Evolutionary conservation across 2,113 vertebrate genomes (phyloP).

Genomic region (Himantopus leucocephalus): DNA sequence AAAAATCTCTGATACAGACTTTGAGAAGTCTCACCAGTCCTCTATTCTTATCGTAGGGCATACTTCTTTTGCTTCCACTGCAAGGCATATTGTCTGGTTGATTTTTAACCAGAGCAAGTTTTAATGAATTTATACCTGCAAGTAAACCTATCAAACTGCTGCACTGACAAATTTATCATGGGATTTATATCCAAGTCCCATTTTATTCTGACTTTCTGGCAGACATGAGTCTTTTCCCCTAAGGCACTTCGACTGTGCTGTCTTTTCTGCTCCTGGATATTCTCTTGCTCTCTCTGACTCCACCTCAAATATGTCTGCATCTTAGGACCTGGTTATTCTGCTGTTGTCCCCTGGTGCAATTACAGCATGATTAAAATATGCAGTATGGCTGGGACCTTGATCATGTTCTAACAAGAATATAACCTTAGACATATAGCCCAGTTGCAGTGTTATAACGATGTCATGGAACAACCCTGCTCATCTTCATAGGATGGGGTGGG

Average conservation of each 20-base stretch:
- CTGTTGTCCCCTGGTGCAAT: slow-evolving; percentile 37
- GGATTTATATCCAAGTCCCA: neutral
- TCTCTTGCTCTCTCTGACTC: slow-evolving; percentile 7
- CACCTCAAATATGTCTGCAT: neutral
- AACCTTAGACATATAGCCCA: neutral
- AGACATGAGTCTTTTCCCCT: neutral
- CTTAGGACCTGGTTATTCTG: neutral
- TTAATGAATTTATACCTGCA: neutral
- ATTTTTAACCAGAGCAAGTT: neutral
- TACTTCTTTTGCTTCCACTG: neutral
- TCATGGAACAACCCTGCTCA: neutral
- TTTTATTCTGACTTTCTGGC: slow-evolving; percentile 9
- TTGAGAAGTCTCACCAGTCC: neutral
- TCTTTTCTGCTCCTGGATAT: slow-evolving; percentile 21
- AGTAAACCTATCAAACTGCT: neutral
- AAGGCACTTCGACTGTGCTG: neutral
- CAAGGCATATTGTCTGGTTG: neutral
- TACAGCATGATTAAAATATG: slow-evolving; percentile 50
- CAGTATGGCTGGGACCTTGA: slow-evolving; percentile 28
- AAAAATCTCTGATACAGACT: neutral
- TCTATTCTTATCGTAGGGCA: neutral
- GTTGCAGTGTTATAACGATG: neutral
- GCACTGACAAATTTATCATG: neutral
- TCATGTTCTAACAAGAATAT: slow-evolving; percentile 51
- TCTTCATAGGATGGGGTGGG: neutral